These are phyloP conservation scores for Bedellia somnulentella DNA, from an alignment of 2,888 invertebrate genomes.

Conservation along the genomic window DNA sequence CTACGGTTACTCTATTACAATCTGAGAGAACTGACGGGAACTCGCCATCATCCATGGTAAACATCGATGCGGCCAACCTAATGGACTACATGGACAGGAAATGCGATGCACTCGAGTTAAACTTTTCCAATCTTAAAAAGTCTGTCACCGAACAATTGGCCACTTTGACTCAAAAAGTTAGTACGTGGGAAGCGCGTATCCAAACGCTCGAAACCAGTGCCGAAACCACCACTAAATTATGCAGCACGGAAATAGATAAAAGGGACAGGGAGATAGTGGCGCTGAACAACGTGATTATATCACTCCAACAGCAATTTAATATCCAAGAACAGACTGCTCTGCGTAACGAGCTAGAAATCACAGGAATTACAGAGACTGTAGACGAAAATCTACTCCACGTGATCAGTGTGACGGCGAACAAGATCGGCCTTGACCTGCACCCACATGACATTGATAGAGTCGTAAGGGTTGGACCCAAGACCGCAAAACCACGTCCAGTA, in stretches of 20 bases:
- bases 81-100: no score
- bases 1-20: neutral
- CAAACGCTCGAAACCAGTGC: neutral
- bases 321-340: no score
- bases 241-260: neutral
- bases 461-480: no score
- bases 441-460: no score
- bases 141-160: neutral
- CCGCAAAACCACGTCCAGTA: no score
- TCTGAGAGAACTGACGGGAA: neutral
- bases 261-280: slow-evolving; percentile 1
- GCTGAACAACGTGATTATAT: no score
- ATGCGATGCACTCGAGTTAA: no score
- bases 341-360: no score
- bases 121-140: neutral
- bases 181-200: neutral
- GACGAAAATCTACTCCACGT: no score
- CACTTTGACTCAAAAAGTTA: neutral
- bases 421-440: no score
- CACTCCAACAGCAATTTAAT: no score
- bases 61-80: neutral
- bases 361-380: slow-evolving; percentile 9
- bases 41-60: neutral
- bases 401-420: no score
- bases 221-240: neutral